phyloP scores from a whole-genome alignment of 2,113 vertebrate species.

The Heterotilapia buettikoferi region DNA sequence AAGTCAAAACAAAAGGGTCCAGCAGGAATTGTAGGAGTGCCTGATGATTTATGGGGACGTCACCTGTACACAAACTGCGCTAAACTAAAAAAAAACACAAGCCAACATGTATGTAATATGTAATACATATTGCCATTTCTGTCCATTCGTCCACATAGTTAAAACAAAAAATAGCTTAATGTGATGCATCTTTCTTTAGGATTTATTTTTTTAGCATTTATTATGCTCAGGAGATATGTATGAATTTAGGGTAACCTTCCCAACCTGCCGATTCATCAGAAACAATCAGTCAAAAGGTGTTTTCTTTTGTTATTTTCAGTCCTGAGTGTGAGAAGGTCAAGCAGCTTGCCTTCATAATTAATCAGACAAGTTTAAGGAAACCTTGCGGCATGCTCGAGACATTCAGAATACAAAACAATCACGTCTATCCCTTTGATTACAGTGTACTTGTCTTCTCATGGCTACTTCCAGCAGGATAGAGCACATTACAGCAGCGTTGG shows the following conservation, averaged over 20 bases:
- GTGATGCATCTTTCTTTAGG: background rate
- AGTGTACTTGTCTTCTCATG: background rate
- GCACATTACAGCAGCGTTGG: fast-evolving
- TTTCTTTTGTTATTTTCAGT: background rate
- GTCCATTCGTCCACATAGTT: background rate
- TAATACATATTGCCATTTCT: background rate
- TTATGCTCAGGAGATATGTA: background rate
- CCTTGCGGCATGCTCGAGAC: background rate
- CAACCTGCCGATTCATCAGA: background rate
- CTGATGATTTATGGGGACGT: background rate
- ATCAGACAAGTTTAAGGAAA: background rate
- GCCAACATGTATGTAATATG: background rate
- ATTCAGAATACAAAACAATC: background rate
- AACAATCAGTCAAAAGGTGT: too few relatives aligned
- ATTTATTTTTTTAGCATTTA: background rate
- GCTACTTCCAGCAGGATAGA: background rate
- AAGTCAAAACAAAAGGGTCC: background rate
- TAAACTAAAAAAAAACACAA: background rate
- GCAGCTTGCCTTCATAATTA: background rate
- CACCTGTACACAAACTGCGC: background rate
- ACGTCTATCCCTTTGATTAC: background rate
- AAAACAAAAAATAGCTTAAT: background rate
- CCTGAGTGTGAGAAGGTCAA: background rate
- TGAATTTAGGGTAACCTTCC: background rate
- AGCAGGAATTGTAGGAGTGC: background rate